Percentiles rank a stretch among this genome's conserved stretches.
Conservation (phyloP, 92 coral and sea anemone species). For the Chrysogorgia sp. region DNA sequence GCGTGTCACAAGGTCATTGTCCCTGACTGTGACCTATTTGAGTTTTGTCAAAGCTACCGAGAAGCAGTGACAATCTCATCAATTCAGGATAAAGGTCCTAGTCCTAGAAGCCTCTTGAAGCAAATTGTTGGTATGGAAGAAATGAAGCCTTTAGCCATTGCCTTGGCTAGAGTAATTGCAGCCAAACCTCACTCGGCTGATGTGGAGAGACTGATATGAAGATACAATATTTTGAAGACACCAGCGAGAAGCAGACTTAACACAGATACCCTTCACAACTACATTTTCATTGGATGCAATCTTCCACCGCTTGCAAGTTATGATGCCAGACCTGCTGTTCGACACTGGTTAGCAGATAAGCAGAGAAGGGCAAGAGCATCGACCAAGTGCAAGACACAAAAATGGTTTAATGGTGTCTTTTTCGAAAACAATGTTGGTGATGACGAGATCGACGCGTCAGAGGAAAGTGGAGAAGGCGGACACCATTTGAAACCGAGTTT, state of each 20-base stretch:
- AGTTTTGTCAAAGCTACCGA: constrained; percentile 18
- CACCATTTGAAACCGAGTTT: too few species aligned
- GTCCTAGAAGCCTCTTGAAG: constrained; percentile 22
- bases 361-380: constrained; percentile 13
- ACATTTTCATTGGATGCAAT: constrained; percentile 17
- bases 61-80: constrained; percentile 18
- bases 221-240: constrained; percentile 17
- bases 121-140: too few species aligned
- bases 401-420: too few species aligned
- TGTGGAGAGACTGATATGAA: constrained; percentile 25
- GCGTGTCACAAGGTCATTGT: constrained; percentile 25
- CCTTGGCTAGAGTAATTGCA: constrained; percentile 22
- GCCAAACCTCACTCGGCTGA: too few species aligned
- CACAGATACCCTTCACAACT: constrained; percentile 8
- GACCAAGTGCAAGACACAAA: constrained; percentile 10
- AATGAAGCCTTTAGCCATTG: constrained; percentile 20
- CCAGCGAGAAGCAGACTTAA: constrained; percentile 12
- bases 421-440: too few species aligned
- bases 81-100: constrained; percentile 14
- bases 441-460: too few species aligned
- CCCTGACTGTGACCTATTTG: constrained; percentile 21
- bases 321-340: constrained; percentile 17
- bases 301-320: constrained; percentile 14
- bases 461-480: too few species aligned
- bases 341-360: too few species aligned